phyloP scores from a whole-genome alignment of 2,797 vertebrate genomes.

The Tapera naevia region DNA sequence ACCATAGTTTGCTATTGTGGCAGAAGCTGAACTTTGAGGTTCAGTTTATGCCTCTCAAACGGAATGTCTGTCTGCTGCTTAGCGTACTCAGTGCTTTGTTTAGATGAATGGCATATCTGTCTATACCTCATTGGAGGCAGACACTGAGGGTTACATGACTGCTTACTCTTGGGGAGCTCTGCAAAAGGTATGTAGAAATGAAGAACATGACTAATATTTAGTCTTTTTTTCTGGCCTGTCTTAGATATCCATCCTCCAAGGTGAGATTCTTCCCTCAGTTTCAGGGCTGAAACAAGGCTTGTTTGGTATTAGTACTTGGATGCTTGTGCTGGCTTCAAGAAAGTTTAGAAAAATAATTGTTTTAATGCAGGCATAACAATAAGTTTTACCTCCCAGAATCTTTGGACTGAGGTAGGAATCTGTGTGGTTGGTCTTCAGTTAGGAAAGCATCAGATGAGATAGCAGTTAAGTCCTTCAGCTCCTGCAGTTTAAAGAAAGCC shows the following conservation, averaged over 20 bases:
- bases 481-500: background rate
- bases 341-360: background rate
- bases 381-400: background rate
- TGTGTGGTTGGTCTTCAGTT: background rate
- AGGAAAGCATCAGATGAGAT: background rate
- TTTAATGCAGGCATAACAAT: background rate
- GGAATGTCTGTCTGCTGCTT: background rate
- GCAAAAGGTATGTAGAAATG: background rate
- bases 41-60: background rate
- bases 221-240: background rate
- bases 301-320: background rate
- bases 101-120: background rate
- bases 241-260: background rate
- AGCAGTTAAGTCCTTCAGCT: background rate
- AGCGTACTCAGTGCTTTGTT: background rate
- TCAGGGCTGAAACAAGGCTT: background rate
- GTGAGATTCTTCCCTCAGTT: background rate
- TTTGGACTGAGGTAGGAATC: background rate
- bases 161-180: background rate
- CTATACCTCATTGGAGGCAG: background rate
- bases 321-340: background rate
- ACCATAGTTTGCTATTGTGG: background rate
- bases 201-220: background rate
- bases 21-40: background rate
- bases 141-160: background rate